A percentile compares a stretch with the other conserved stretches of the same genome.
These are phyloP conservation scores for Grantiella picta DNA, from an alignment of 2,113 vertebrate species.

Conservation along the genomic window DNA sequence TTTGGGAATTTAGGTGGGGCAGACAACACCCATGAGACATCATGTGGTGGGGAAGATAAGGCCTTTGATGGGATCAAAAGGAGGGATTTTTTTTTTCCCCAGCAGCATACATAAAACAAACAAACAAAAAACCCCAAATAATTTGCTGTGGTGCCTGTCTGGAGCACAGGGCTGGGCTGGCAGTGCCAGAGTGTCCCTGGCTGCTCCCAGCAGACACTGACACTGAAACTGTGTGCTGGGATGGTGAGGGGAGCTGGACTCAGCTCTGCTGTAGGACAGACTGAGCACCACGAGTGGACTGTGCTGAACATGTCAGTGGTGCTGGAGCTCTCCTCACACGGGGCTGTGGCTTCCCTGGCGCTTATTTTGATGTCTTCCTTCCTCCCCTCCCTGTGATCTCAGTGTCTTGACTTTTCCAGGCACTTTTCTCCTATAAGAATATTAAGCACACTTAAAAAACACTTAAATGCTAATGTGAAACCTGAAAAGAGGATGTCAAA, in stretches of 20 bases:
- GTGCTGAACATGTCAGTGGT: fast-evolving
- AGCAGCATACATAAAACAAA: background rate
- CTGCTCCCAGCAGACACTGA: background rate
- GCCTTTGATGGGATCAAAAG: background rate
- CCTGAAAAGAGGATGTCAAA: slow-evolving; percentile 57
- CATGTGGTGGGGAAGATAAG: background rate
- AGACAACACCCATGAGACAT: background rate
- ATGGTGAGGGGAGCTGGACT: fast-evolving
- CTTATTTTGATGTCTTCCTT: background rate
- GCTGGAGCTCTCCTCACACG: background rate
- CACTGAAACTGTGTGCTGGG: background rate
- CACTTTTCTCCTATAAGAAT: slow-evolving; percentile 27
- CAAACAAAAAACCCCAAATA: background rate
- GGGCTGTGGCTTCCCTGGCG: background rate
- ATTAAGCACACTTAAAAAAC: slow-evolving; percentile 55
- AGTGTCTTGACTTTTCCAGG: slow-evolving; percentile 7
- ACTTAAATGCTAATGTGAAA: slow-evolving; percentile 66
- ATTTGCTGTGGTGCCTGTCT: background rate
- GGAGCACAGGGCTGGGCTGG: background rate
- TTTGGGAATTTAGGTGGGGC: background rate
- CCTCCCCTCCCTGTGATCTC: background rate
- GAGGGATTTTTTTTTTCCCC: background rate
- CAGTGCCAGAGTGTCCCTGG: background rate
- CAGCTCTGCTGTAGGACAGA: background rate
- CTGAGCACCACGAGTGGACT: fast-evolving